Evolutionary conservation across 2,113 vertebrate species (phyloP).

Genomic region (Cariama cristata): DNA sequence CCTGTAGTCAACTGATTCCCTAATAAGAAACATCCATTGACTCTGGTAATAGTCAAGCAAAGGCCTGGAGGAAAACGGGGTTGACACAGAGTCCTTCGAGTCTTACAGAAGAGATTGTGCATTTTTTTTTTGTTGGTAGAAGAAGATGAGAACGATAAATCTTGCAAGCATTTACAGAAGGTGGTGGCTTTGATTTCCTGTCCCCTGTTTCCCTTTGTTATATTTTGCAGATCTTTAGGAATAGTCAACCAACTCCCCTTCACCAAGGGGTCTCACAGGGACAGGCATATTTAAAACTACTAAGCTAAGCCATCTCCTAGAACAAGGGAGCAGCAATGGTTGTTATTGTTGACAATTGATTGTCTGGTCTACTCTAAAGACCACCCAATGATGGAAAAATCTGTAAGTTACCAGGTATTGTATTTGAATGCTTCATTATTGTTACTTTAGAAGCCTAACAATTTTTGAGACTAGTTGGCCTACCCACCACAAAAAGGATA

Average conservation of each 20-base stretch:
- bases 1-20: neutral
- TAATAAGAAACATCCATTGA: neutral
- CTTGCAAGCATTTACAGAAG: neutral
- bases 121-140: neutral
- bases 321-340: neutral
- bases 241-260: neutral
- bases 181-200: neutral
- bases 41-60: neutral
- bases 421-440: neutral
- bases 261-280: fast-evolving
- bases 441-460: neutral
- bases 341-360: neutral
- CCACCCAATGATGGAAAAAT: neutral
- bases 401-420: neutral
- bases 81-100: fast-evolving
- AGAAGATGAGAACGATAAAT: neutral
- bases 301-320: neutral
- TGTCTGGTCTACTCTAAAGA: neutral
- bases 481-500: neutral
- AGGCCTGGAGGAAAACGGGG: fast-evolving
- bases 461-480: neutral
- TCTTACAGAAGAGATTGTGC: neutral
- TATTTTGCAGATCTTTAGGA: neutral
- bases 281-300: neutral
- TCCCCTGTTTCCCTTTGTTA: neutral